Conservation (phyloP, 1,140 invertebrate genomes). For the Diabrotica undecimpunctata region DNA sequence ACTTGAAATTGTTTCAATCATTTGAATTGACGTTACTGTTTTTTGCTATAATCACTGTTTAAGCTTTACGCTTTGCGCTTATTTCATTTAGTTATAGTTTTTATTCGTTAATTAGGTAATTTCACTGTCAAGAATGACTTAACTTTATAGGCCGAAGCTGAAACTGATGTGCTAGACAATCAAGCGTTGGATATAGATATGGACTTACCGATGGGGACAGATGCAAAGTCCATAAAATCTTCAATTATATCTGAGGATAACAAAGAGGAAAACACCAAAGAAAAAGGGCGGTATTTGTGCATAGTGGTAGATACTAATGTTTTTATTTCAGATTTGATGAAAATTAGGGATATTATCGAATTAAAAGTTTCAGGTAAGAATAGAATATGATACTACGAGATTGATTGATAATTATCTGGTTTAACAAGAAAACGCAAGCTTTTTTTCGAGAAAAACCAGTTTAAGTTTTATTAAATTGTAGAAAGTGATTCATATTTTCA, state of each 20-base stretch:
- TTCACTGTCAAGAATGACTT: too few species aligned
- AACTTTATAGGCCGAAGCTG: constrained; percentile 13
- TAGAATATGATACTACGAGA: too few species aligned
- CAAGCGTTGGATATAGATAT: not conserved
- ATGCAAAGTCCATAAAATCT: too few species aligned
- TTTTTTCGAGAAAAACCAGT: not conserved
- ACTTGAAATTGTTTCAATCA: too few species aligned
- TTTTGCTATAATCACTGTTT: too few species aligned
- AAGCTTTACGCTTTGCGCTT: too few species aligned
- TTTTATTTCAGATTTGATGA: constrained; percentile 33
- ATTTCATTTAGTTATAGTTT: too few species aligned
- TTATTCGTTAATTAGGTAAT: too few species aligned
- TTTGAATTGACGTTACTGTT: too few species aligned
- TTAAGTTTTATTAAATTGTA: not conserved
- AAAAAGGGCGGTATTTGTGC: constrained; percentile 17
- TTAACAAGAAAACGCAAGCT: constrained; percentile 6
- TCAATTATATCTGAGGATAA: too few species aligned
- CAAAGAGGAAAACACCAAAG: not conserved
- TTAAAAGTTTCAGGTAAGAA: constrained; percentile 22
- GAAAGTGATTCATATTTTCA: too few species aligned
- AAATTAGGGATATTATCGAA: constrained; percentile 32
- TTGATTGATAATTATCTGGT: not conserved
- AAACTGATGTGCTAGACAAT: constrained; percentile 1
- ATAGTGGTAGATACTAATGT: constrained; percentile 41
- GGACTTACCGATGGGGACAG: not conserved